A percentile compares a stretch with the other conserved stretches of the same genome.
These are phyloP conservation scores for Mormyrus proboscirostris DNA, from an alignment of 2,797 vertebrate genomes.

Conservation along the genomic window DNA sequence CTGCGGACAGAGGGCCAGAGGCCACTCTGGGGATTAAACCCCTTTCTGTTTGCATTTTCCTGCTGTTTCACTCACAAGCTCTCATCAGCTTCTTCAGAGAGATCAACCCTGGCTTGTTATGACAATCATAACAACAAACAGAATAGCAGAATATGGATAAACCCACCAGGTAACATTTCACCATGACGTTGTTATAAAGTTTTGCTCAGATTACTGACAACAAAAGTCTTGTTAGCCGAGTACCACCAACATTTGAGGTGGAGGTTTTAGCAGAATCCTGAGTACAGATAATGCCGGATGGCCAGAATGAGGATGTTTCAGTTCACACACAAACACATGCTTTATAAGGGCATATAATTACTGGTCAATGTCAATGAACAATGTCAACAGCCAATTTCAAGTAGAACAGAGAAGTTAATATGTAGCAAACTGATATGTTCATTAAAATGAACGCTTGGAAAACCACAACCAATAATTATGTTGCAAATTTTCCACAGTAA, in stretches of 20 bases:
- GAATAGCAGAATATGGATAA: constrained; percentile 42
- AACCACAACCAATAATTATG: neutral
- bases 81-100: constrained; percentile 36
- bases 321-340: neutral
- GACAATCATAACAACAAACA: constrained; percentile 48
- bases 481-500: neutral
- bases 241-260: constrained; percentile 30
- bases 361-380: neutral
- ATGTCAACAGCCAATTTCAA: neutral
- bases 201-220: constrained; percentile 37
- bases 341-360: neutral
- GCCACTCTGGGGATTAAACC: constrained; percentile 41
- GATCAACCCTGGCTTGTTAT: constrained; percentile 46
- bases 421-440: neutral
- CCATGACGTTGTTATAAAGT: constrained; percentile 45
- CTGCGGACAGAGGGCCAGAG: neutral
- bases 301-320: constrained; percentile 26
- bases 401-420: neutral
- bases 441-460: neutral
- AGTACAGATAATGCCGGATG: constrained; percentile 33
- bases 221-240: constrained; percentile 40
- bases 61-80: constrained; percentile 41
- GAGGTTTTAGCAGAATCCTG: constrained; percentile 27
- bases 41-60: constrained; percentile 46
- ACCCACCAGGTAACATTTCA: constrained; percentile 35